These are phyloP conservation scores for Andrena hattorfiana DNA, from an alignment of 2,888 invertebrate genomes.

Conservation along the genomic window DNA sequence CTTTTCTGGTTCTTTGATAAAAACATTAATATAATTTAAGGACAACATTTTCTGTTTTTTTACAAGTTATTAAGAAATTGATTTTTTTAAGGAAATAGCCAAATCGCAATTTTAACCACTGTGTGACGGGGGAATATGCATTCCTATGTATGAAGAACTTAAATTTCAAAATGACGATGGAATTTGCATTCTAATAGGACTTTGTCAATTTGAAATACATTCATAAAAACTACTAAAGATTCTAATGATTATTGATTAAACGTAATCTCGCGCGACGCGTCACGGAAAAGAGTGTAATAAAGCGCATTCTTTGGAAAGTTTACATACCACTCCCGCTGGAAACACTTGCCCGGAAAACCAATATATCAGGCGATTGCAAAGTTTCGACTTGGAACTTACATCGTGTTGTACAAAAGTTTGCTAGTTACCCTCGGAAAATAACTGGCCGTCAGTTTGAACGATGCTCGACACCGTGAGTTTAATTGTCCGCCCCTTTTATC, in stretches of 20 bases:
- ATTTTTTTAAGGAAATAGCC: no score
- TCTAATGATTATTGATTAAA: conserved; percentile 18
- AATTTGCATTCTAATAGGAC: no score
- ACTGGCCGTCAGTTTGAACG: conserved; percentile 20
- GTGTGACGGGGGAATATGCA: no score
- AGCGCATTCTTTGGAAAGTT: conserved; percentile 52
- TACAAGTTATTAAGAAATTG: no score
- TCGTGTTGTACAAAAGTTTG: conserved; percentile 39
- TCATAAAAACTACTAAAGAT: background rate
- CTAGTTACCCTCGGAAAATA: conserved; percentile 50
- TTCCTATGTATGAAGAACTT: no score
- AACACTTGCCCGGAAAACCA: conserved; percentile 56
- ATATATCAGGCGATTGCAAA: conserved; percentile 59
- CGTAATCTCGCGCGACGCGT: background rate
- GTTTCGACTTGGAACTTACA: conserved; percentile 50
- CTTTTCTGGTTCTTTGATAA: no score
- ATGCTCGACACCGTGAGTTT: background rate
- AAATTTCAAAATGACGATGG: no score
- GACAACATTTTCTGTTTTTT: no score
- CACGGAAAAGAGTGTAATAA: conserved; percentile 46
- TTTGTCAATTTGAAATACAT: no score
- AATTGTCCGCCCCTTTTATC: conserved; percentile 30
- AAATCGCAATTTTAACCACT: no score
- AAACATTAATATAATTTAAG: no score
- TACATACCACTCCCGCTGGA: conserved; percentile 37